phyloP scores from a whole-genome alignment of 2,797 vertebrate genomes.

The Enteromius afrohamiltoni region DNA sequence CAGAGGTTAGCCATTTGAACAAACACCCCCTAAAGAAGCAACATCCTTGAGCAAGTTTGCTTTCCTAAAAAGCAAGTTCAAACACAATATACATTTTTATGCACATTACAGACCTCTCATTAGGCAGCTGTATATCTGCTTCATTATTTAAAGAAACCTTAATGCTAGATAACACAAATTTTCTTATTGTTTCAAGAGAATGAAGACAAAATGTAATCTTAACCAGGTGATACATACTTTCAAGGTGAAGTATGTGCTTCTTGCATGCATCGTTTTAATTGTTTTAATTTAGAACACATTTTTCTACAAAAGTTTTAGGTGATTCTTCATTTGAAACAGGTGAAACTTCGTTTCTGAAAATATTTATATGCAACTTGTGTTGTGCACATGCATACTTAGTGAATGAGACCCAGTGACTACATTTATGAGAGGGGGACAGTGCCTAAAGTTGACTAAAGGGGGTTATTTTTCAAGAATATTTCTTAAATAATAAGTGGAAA shows the following conservation, averaged over 20 bases:
- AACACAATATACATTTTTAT: not conserved
- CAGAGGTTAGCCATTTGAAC: not conserved
- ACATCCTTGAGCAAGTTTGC: not conserved
- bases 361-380: not conserved
- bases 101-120: not conserved
- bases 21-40: not conserved
- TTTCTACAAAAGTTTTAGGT: not conserved
- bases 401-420: not conserved
- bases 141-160: not conserved
- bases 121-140: not conserved
- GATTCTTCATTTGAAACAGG: not conserved
- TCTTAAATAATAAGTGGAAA: not conserved
- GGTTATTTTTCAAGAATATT: not conserved
- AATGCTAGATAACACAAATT: not conserved
- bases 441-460: not conserved
- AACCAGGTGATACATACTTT: no score
- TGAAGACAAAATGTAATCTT: not conserved
- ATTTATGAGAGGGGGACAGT: slow-evolving; percentile 8
- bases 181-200: not conserved
- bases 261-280: not conserved
- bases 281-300: not conserved
- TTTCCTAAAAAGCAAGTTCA: not conserved
- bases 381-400: not conserved
- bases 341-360: slow-evolving; percentile 11
- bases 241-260: not conserved